phyloP scores from a whole-genome alignment of 1,140 invertebrate genomes.

The Holotrichia oblita region DNA sequence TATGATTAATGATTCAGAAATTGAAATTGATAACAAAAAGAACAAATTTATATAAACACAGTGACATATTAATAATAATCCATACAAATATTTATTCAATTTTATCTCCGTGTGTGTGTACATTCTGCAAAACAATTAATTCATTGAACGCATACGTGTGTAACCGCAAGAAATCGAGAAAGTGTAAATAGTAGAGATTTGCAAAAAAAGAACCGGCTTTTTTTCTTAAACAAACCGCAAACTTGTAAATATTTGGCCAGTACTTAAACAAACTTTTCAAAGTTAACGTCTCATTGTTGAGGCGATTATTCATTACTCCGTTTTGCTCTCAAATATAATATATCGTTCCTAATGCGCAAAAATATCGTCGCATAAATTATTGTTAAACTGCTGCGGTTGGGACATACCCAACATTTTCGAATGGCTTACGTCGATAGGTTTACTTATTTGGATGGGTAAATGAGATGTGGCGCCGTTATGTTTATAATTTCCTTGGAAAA shows the following conservation, averaged over 20 bases:
- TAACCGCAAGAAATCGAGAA: constrained; percentile 3
- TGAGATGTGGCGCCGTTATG: background rate
- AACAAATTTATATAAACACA: too few relatives aligned
- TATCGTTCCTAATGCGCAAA: background rate
- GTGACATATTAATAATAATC: too few relatives aligned
- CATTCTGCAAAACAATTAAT: background rate
- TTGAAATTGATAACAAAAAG: too few relatives aligned
- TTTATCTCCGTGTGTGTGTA: background rate
- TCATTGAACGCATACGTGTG: background rate
- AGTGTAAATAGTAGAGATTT: constrained; percentile 12
- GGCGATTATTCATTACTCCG: constrained; percentile 23
- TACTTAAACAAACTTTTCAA: constrained; percentile 28
- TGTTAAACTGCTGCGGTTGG: constrained; percentile 8
- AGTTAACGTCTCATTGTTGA: background rate
- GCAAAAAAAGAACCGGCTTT: constrained; percentile 12
- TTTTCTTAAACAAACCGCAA: constrained; percentile 21
- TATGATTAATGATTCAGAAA: too few relatives aligned
- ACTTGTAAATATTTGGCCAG: constrained; percentile 20
- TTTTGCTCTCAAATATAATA: background rate
- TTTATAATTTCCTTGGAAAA: background rate
- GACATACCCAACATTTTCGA: background rate
- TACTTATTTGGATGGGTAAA: background rate
- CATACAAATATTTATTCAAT: too few relatives aligned
- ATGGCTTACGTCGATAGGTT: background rate
- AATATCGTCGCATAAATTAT: constrained; percentile 25